Base-by-base conservation (phyloP, 2,888 invertebrate genomes). In the Acrocera orbiculus region DNA sequence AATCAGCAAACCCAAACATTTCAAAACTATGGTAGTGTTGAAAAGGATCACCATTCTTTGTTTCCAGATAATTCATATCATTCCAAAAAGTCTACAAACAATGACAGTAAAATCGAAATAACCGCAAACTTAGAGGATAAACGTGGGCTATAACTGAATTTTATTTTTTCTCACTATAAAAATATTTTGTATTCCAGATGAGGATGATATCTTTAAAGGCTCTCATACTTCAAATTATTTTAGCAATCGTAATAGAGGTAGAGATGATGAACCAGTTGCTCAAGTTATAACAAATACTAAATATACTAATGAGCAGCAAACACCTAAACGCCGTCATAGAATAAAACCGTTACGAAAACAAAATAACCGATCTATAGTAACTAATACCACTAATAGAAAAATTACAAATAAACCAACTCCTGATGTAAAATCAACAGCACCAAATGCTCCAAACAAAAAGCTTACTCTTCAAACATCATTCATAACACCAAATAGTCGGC, bases 161-260 rank as follows among this genome's bases (percentile, higher is more conserved):
- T 7, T 19, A 7, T 24, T 13, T 2, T 9, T 5, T 2, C 14
- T 14, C 17, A 8, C 22, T 5, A 16, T 56, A 56, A 46, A 42
- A 58, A 27, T 47, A 43, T 30, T 44, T 45, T 14, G 41, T 51
- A 19, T 32, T 33, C 4, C 57, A 55, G 52, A 61, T 50, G 40
- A 61, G 52, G 67, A 70, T 36, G 76, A 77, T 46, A 65, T 69
- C 37, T 71, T 77, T 37, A 71, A 73, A 44, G 70, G 72, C 27
- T 76, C 77, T 16, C 76, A 76, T 52, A 77, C 76, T 37, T 76
- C 78, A 2, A 76, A 79, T 56, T 79, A 78, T 62, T 79, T 75
- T 58, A 74, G 75, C 45, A 70, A 69, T 48, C 61, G 65, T 30
- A 69, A 71, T 49, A 64, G 65, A 25, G 70, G 70, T 6, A 67